Evolutionary conservation across 2,888 invertebrate species (phyloP).

Genomic region (Euspilapteryx auroguttella): DNA sequence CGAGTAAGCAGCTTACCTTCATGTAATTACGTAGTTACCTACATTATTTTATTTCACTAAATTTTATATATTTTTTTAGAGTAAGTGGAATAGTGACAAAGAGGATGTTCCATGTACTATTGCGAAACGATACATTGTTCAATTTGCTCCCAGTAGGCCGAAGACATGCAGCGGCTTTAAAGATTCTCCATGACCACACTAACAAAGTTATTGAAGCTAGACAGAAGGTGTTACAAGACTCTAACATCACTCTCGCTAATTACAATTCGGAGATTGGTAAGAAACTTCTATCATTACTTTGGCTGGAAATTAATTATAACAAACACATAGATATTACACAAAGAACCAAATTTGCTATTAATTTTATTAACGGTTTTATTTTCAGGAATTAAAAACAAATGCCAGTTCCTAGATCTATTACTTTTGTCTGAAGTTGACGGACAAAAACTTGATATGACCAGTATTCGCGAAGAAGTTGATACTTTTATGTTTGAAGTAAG

Average conservation of each 20-base stretch:
- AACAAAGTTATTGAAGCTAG: slow-evolving; percentile 41
- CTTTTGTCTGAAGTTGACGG: slow-evolving; percentile 63
- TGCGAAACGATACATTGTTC: slow-evolving; percentile 25
- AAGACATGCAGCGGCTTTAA: slow-evolving; percentile 45
- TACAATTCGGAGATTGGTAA: slow-evolving; percentile 24
- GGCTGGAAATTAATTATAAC: too few relatives aligned
- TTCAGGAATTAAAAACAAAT: slow-evolving; percentile 59
- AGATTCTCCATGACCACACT: slow-evolving; percentile 40
- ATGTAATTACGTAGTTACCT: too few relatives aligned
- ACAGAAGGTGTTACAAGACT: slow-evolving; percentile 22
- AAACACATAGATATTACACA: too few relatives aligned
- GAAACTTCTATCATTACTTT: too few relatives aligned
- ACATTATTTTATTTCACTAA: too few relatives aligned
- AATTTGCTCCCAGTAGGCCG: slow-evolving; percentile 61
- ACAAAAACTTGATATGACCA: slow-evolving; percentile 55
- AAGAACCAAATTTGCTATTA: too few relatives aligned
- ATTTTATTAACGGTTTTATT: too few relatives aligned
- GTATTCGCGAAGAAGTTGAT: slow-evolving; percentile 70
- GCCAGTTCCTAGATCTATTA: slow-evolving; percentile 69
- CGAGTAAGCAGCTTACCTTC: slow-evolving; percentile 57
- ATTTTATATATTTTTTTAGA: slow-evolving; percentile 10
- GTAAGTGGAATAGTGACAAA: slow-evolving; percentile 15
- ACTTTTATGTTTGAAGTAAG: slow-evolving; percentile 74
- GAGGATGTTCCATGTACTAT: slow-evolving; percentile 31
- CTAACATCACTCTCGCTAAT: slow-evolving; percentile 16